Evolutionary conservation across 2,888 invertebrate species (phyloP), one percentile per base, ranked within the genome.

Genomic region (Oligia fasciuncula): DNA sequence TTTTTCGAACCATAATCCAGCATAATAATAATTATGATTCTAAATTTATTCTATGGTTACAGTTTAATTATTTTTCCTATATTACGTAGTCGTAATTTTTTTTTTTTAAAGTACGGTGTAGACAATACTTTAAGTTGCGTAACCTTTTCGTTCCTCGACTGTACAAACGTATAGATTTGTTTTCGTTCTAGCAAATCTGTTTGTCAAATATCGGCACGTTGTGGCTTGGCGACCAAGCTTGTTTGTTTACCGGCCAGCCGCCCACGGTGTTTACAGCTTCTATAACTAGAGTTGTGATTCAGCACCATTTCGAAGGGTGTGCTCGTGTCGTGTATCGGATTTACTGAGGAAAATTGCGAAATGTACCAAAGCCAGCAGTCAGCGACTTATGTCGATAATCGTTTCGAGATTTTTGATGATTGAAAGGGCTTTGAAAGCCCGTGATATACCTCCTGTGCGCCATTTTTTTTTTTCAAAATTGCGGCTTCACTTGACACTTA

Each of bases 191-290:
- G 43, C 62, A 72, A 71, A 73, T 76, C 65, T 79, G 80, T 85
- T 79, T 86, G 84, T 76, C 76, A 76, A 84, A 83, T 62, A 86
- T 84, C 71, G 62, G 54, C 46, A 57, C 51, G 62, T 74, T 69
- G 73, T 69, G 73, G 72, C 73, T 72, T 74, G 71, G 74, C 79
- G 70, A 79, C 79, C 35, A 49, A 71, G 63, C 66, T 43, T 86
- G 73, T 73, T 82, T 83, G 84, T 84, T 80, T 74, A 76, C 76
- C 73, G 84, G 79, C 86, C 65, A 8, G 43, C 46, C 85, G 80
- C 85, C 84, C 87, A 80, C 80, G 57, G 4, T 66, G 67, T 74
- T 83, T 77, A 74, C 46, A 51, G 43, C 73, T 51, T 49, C 62
- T 79, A 79, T 72, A 78, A 8, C 67, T 40, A 73, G 84, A 65